A percentile compares a stretch with the other conserved stretches of the same genome.
phyloP scores from a whole-genome alignment of 1,140 invertebrate genomes.

The Eciton burchellii region DNA sequence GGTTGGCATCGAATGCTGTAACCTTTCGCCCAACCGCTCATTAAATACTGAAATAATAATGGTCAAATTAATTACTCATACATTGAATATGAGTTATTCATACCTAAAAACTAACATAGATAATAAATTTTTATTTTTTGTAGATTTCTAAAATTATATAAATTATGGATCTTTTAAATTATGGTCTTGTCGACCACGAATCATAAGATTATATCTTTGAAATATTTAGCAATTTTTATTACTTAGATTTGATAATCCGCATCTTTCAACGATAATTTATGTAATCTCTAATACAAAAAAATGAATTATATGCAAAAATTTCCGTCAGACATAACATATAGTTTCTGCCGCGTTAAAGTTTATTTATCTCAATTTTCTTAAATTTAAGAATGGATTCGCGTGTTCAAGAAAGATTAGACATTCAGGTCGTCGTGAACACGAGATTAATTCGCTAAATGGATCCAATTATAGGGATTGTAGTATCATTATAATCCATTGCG shows the following conservation, averaged over 20 bases:
- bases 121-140: background rate
- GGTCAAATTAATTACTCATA: background rate
- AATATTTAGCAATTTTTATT: too few species aligned
- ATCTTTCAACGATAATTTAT: background rate
- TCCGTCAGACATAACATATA: background rate
- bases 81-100: background rate
- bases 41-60: slow-evolving; percentile 89
- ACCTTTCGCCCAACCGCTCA: slow-evolving; percentile 93
- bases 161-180: background rate
- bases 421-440: slow-evolving; percentile 19
- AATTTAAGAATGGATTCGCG: slow-evolving; percentile 41
- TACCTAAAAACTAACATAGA: background rate
- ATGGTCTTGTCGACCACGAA: too few species aligned
- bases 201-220: too few species aligned
- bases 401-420: slow-evolving; percentile 1
- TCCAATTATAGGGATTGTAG: slow-evolving; percentile 38
- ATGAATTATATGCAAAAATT: background rate
- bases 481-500: slow-evolving; percentile 33
- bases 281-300: background rate
- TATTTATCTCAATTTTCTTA: background rate
- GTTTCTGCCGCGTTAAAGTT: slow-evolving; percentile 3
- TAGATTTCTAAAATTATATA: background rate
- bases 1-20: slow-evolving; percentile 98
- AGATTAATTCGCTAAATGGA: slow-evolving; percentile 62
- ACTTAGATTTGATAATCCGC: too few species aligned